Base-by-base conservation (phyloP, 2,888 invertebrate species). In the Chalcosyrphus nemorum region DNA sequence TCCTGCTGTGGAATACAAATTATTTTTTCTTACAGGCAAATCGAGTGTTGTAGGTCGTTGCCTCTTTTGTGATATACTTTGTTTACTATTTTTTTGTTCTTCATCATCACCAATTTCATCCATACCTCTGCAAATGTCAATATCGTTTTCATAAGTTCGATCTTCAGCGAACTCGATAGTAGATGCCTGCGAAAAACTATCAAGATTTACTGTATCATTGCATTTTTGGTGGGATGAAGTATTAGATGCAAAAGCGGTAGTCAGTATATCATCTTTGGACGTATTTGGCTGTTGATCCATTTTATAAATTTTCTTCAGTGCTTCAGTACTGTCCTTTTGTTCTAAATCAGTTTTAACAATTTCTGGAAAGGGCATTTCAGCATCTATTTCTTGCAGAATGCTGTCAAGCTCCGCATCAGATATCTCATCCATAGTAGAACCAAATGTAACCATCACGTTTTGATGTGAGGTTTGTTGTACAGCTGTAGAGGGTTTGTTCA, bases 351-450 rank as follows among this genome's bases (percentile, higher is more conserved):
- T n/a, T 27, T 17, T 71, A 5, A 17, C 27, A 2, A 21, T 21
- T 27, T 63, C 61, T 7, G n/a, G 7, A 32, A n/a, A 52, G 11
- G 86, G 76, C 15, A 85, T 74, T 63, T 91, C 91, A 19, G 89
- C 89, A 66, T 91, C 92, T 63, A 91, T 90, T 82, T 92, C 92
- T 59, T 91, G 91, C 66, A 92, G 82, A 88, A 92, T 91, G 72
- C 91, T 91, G 86, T 92, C 92, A 47, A 92, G 86, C 80, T 92
- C 92, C 0, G 92, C 91, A 74, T 92, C 92, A 0, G 92, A 92
- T 15, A 92, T 92, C 72, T 92, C 92, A 74, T 92, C 92, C 92
- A 92, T 92, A 4, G 92, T 92, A 0, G 92, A 92, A 81, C 91
- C 90, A 80, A 92, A 92, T 19, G 91, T 91, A 3, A 91, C 74